Base-by-base conservation (phyloP, 2,888 invertebrate species). In the Eudasyphora cyanicolor region DNA sequence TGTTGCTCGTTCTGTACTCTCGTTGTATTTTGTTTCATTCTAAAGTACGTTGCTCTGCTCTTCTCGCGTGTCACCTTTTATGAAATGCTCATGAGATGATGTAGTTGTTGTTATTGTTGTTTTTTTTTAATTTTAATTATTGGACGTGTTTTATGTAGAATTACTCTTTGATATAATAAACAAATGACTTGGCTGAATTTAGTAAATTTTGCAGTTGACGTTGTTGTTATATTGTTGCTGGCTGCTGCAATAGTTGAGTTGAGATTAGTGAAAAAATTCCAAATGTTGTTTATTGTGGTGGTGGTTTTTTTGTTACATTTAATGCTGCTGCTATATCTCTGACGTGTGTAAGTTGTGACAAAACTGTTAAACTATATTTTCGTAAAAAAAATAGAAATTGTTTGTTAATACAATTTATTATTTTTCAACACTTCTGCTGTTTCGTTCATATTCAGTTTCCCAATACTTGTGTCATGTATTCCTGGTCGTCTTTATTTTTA, bases 261-360 rank as follows among this genome's bases (percentile, higher is more conserved):
- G 71, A n/a, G n/a, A 69, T 42, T n/a, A 64, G 70, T 60, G 54
- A 57, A 51, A 35, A n/a, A 77, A 77, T 76, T 80, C 75, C 75
- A 78, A 42, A 71, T 45, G 57, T 70, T 70, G 7, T 75, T 69
- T 35, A n/a, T n/a, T n/a, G n/a, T n/a, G n/a, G n/a, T n/a, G n/a
- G n/a, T n/a, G n/a, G n/a, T n/a, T n/a, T n/a, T n/a, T n/a, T n/a
- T 19, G 45, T 54, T 54, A 54, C 57, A 54, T 69, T 60, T 69
- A 54, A n/a, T 71, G 49, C n/a, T 75, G 80, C 70, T 80, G 67
- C 67, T 73, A 38, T 82, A 79, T 77, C 77, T 81, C 81, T 84
- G 75, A 84, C 78, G 80, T 17, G 81, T 81, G 84, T 73, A 80
- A 24, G 24, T 73, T 80, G 38, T 77, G 45, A 60, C 54, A 69